A percentile compares a stretch with the other conserved stretches of the same genome.
Conservation (phyloP, 2,797 vertebrate genomes). For the Chelmon rostratus region DNA sequence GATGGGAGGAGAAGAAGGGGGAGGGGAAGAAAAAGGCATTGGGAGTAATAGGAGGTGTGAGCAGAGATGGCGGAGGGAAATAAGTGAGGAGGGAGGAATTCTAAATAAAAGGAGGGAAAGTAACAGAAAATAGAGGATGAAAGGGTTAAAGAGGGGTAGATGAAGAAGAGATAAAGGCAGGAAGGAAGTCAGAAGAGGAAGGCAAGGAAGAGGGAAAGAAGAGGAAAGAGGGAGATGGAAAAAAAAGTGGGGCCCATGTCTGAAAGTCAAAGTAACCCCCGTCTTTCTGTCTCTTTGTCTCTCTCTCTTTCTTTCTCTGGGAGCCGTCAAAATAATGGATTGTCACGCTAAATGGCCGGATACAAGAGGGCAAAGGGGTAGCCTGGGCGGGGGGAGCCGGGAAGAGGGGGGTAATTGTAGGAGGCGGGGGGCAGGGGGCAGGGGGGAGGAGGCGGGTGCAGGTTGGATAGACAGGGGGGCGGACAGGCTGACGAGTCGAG, state of each 20-base stretch:
- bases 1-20: neutral
- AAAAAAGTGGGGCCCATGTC: constrained; percentile 48
- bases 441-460: constrained; percentile 49
- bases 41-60: neutral
- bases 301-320: constrained; percentile 63
- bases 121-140: neutral
- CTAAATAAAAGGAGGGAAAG: neutral
- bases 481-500: constrained; percentile 62
- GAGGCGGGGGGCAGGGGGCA: constrained; percentile 56
- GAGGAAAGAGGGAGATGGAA: constrained; percentile 3
- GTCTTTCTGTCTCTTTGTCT: constrained; percentile 57
- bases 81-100: constrained; percentile 8
- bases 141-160: neutral
- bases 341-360: constrained; percentile 82
- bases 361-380: constrained; percentile 78
- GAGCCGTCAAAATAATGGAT: constrained; percentile 82
- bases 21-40: constrained; percentile 4
- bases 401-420: constrained; percentile 71
- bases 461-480: constrained; percentile 64
- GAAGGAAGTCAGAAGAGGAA: constrained; percentile 18
- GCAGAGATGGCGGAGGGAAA: constrained; percentile 16
- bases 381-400: constrained; percentile 56
- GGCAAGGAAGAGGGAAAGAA: constrained; percentile 3
- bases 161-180: constrained; percentile 17
- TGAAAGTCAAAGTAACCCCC: constrained; percentile 71